Conservation (phyloP, 2,888 invertebrate species). For the Morpho deidamia region DNA sequence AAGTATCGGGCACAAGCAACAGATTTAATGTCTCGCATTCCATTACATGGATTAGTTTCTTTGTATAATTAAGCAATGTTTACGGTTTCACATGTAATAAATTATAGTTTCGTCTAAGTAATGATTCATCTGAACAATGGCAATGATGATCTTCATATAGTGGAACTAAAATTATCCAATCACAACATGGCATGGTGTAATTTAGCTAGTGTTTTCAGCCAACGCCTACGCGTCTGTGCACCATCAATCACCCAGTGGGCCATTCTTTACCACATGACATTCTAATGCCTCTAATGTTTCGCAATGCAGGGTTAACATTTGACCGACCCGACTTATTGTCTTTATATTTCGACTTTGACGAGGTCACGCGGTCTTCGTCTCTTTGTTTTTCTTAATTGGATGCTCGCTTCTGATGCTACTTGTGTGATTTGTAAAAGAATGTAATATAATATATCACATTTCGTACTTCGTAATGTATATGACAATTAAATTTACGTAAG, state of each 20-base stretch:
- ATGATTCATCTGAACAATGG: slow-evolving; percentile 26
- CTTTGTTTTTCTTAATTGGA: slow-evolving; percentile 27
- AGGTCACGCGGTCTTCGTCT: slow-evolving; percentile 30
- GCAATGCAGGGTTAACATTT: slow-evolving; percentile 52
- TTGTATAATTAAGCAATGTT: slow-evolving; percentile 29
- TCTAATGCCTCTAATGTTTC: slow-evolving; percentile 61
- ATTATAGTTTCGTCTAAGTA: slow-evolving; percentile 24
- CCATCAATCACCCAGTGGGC: slow-evolving; percentile 62
- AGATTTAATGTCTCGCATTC: slow-evolving; percentile 41
- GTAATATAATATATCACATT: background rate
- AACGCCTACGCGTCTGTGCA: slow-evolving; percentile 49
- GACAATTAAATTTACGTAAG: too few relatives aligned
- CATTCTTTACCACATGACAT: slow-evolving; percentile 62
- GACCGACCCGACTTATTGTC: slow-evolving; percentile 43
- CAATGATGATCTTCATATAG: slow-evolving; percentile 23
- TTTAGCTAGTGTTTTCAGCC: slow-evolving; percentile 58
- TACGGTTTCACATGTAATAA: slow-evolving; percentile 25
- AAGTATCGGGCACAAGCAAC: slow-evolving; percentile 33
- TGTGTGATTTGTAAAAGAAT: slow-evolving; percentile 9
- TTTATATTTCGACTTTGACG: slow-evolving; percentile 29
- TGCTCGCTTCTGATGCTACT: slow-evolving; percentile 20
- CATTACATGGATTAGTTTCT: slow-evolving; percentile 25
- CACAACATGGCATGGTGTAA: slow-evolving; percentile 46
- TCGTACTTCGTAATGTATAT: background rate
- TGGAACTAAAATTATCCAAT: slow-evolving; percentile 34